A percentile compares a stretch with the other conserved stretches of the same genome.
phyloP scores from a whole-genome alignment of 2,888 invertebrate genomes.

The Lysandra coridon region DNA sequence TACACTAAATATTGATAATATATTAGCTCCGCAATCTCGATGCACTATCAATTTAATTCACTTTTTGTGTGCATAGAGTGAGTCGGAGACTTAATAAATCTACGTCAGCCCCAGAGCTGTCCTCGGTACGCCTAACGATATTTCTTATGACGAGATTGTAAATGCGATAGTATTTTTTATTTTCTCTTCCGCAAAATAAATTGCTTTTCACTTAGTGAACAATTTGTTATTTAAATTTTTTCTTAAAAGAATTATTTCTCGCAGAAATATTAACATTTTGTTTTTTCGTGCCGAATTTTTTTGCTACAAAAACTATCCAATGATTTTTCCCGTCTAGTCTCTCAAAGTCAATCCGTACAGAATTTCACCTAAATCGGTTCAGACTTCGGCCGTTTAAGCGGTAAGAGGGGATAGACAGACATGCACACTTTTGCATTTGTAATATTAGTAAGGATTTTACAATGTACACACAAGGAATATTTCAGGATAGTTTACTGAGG shows the following conservation, averaged over 20 bases:
- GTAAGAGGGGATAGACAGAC: no score
- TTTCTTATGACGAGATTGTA: constrained; percentile 26
- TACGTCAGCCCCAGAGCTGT: constrained; percentile 12
- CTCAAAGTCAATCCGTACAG: no score
- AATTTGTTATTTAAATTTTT: constrained; percentile 10
- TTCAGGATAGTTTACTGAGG: background rate
- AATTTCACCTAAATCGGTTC: no score
- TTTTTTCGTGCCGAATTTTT: background rate
- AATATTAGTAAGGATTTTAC: no score
- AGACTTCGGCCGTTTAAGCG: no score
- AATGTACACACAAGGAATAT: background rate
- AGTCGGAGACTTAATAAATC: constrained; percentile 25
- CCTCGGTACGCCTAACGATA: constrained; percentile 18
- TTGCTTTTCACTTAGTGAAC: constrained; percentile 2
- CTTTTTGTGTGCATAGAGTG: background rate
- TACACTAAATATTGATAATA: background rate
- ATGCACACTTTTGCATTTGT: no score
- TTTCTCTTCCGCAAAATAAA: constrained; percentile 14
- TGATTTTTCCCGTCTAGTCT: no score
- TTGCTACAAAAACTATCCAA: no score
- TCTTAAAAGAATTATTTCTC: background rate
- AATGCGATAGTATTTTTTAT: constrained; percentile 24
- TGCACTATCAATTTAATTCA: background rate
- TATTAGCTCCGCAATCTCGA: background rate
- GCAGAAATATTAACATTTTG: background rate